Conservation (phyloP, 2,888 invertebrate genomes). For the Cephus pulcher region DNA sequence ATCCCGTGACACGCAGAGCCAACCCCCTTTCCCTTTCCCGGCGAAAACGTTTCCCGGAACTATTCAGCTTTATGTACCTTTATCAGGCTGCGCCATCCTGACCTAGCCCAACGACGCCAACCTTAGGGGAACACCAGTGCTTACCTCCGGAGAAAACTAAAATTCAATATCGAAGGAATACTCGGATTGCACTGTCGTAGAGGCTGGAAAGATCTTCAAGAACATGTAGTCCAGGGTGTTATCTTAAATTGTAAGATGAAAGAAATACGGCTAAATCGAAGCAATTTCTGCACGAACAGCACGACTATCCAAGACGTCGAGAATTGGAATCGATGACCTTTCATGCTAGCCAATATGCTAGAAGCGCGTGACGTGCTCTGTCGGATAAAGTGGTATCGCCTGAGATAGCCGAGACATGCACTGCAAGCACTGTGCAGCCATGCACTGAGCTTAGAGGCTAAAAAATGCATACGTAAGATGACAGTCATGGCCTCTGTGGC, state of each 20-base stretch:
- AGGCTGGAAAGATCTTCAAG: neutral
- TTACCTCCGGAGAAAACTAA: neutral
- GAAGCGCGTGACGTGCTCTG: neutral
- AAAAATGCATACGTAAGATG: neutral
- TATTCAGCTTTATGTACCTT: neutral
- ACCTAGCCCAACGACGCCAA: neutral
- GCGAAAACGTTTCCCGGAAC: neutral
- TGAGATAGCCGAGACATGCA: neutral
- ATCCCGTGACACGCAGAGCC: neutral
- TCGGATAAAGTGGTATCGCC: constrained; percentile 8
- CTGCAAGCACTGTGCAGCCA: neutral
- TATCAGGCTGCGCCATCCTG: neutral
- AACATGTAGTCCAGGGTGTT: neutral
- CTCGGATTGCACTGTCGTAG: neutral
- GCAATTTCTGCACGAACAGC: neutral
- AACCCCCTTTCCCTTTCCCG: neutral
- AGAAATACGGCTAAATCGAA: neutral
- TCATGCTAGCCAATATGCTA: constrained; percentile 4
- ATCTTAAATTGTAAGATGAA: neutral
- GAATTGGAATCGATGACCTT: constrained; percentile 6
- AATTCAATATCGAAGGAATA: neutral
- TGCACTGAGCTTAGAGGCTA: neutral
- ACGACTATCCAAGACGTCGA: neutral
- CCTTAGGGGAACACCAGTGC: neutral
- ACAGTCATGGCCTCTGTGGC: neutral